Percentiles rank a stretch among this genome's conserved stretches.
Conservation (phyloP, 2,113 vertebrate species). For the Corythornis vintsioides region DNA sequence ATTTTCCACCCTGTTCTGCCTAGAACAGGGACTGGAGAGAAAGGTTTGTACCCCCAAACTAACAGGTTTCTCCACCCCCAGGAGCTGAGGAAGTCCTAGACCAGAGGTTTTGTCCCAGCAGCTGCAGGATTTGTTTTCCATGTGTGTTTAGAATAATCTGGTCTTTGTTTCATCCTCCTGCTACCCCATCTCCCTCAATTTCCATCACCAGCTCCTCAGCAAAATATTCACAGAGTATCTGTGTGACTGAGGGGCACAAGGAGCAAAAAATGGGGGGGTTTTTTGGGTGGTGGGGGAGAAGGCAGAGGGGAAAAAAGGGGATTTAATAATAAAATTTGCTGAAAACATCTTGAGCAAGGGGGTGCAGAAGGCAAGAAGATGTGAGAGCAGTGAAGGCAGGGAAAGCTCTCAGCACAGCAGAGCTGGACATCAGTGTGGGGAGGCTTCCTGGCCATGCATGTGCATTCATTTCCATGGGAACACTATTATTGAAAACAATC, state of each 20-base stretch:
- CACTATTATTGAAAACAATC: conserved; percentile 85
- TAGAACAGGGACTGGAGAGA: background rate
- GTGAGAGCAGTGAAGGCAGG: background rate
- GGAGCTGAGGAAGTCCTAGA: background rate
- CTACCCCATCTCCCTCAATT: background rate
- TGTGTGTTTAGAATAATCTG: background rate
- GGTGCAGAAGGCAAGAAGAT: background rate
- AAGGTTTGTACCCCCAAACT: background rate
- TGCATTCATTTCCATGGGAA: conserved; percentile 79
- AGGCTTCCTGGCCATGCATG: conserved; percentile 48
- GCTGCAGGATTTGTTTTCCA: background rate
- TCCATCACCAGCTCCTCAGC: background rate
- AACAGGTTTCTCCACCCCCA: background rate
- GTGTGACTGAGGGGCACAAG: background rate
- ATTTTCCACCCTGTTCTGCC: background rate
- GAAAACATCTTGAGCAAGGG: background rate
- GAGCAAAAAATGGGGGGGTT: background rate
- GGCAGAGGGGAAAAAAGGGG: background rate
- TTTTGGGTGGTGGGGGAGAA: background rate
- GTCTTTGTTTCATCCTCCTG: background rate
- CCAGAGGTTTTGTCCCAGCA: background rate
- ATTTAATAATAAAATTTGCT: background rate
- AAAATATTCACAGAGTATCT: fast-evolving
- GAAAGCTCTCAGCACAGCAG: background rate
- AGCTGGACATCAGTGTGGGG: conserved; percentile 8